Conservation (phyloP, 2,797 vertebrate genomes). For the Enteromius treurensis region DNA sequence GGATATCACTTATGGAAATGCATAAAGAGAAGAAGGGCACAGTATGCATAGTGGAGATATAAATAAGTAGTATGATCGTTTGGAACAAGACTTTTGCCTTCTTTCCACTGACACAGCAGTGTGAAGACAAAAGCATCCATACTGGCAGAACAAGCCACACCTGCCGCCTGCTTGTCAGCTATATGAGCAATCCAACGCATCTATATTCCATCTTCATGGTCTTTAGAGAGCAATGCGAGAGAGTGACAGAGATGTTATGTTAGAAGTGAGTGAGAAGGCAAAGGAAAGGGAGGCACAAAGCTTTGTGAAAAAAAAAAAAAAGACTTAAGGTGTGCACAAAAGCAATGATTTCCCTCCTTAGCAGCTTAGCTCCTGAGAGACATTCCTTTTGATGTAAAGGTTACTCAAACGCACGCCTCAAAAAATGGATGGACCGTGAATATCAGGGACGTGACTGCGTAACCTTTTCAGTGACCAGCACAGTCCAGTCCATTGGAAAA, state of each 20-base stretch:
- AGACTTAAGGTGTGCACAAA: conserved; percentile 15
- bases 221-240: conserved; percentile 18
- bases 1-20: not conserved
- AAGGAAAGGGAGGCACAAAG: conserved; percentile 10
- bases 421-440: conserved; percentile 37
- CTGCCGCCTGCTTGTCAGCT: not conserved
- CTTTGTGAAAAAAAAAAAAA: not conserved
- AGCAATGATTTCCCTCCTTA: conserved; percentile 34
- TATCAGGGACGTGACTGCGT: conserved; percentile 21
- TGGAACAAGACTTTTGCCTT: not conserved
- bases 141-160: conserved; percentile 6
- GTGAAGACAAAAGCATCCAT: not conserved
- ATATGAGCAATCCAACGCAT: not conserved
- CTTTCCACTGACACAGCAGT: not conserved
- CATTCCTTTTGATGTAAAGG: conserved; percentile 53
- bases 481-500: not conserved
- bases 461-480: conserved; percentile 46
- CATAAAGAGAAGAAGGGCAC: not conserved
- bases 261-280: conserved; percentile 1
- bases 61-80: not conserved
- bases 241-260: conserved; percentile 13
- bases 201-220: conserved; percentile 15
- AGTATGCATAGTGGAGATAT: not conserved
- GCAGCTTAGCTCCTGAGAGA: conserved; percentile 33
- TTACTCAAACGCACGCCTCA: conserved; percentile 30